These are phyloP conservation scores for Oxyruncus cristatus DNA, from an alignment of 2,113 vertebrate genomes.

Conservation along the genomic window DNA sequence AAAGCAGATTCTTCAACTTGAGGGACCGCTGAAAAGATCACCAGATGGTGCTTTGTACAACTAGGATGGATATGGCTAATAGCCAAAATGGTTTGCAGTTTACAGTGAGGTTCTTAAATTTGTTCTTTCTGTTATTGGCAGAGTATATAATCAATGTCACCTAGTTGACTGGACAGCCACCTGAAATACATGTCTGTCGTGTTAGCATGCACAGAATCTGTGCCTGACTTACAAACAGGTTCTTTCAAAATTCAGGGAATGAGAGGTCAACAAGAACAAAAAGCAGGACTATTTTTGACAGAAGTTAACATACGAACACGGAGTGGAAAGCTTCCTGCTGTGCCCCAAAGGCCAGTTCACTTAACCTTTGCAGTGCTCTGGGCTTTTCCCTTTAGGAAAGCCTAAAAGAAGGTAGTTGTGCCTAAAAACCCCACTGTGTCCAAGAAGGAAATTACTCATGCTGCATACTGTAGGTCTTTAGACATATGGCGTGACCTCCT, in stretches of 20 bases:
- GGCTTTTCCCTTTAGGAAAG: neutral
- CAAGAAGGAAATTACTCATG: neutral
- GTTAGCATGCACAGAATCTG: neutral
- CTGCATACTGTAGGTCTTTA: neutral
- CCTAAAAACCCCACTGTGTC: neutral
- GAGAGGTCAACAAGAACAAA: neutral
- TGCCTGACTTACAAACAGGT: neutral
- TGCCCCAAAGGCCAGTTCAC: neutral
- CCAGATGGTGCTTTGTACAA: neutral
- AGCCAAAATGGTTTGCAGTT: neutral
- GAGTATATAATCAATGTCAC: neutral
- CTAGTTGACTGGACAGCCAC: accelerated
- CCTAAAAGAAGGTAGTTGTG: neutral
- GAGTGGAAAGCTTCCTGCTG: neutral
- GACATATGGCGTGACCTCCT: neutral
- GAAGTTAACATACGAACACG: neutral
- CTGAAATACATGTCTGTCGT: neutral
- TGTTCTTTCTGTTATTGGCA: neutral
- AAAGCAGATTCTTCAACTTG: neutral
- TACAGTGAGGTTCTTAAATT: neutral
- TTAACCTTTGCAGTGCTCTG: neutral
- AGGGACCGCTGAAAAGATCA: neutral
- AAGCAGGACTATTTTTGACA: neutral
- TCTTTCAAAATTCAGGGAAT: neutral
- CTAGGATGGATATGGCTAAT: neutral